Base-by-base conservation (phyloP, 2,113 vertebrate genomes). In the Notothenia rossii region DNA sequence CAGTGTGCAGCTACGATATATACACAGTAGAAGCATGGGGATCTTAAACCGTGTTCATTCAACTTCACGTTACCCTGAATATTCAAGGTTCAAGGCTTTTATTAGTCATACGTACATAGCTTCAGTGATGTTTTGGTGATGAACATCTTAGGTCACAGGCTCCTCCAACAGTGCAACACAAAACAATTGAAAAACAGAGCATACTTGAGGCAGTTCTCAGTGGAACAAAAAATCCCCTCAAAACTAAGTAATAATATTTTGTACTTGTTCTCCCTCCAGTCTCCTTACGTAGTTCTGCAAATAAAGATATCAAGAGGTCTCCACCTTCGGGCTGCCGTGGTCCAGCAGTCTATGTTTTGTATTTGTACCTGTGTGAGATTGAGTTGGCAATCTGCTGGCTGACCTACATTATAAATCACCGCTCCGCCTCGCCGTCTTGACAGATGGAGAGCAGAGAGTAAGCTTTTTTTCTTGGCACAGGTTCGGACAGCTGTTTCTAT, bases 371-470 rank as follows among this genome's bases (percentile, higher is more conserved):
- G 63, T 83, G 63, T 50, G 62, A 76, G 50, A 55, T 60, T 70
- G 54, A 4, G 64, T 55, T 53, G 12, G 56, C 86, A 86, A 92
- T 82, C 77, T 83, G 61, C 53, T 25, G 56, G 18, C 66, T 91
- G 88, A 86, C 88, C 90, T 76, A 88, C 77, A 82, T 89, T 72
- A 65, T 43, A 72, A 76, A 83, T 55, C 81, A 48, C 43, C 0
- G 33, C 61, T 70, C 18, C 0, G 6, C 60, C 59, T 29, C 0
- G 51, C 25, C 2, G 58, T 83, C 77, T 86, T 68, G 64, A 82
- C 91, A 89, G 88, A 90, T 89, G 91, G 85, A 60, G 36, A 45
- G 49, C 7, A 13, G 25, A 72, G 49, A 83, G 64, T 79, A 79
- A 88, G 86, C 84, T 80, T 64, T 40, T 40, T 55, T 82, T 51